phyloP scores from a whole-genome alignment of 2,797 vertebrate genomes.

The Triplophysa yarkandensis region DNA sequence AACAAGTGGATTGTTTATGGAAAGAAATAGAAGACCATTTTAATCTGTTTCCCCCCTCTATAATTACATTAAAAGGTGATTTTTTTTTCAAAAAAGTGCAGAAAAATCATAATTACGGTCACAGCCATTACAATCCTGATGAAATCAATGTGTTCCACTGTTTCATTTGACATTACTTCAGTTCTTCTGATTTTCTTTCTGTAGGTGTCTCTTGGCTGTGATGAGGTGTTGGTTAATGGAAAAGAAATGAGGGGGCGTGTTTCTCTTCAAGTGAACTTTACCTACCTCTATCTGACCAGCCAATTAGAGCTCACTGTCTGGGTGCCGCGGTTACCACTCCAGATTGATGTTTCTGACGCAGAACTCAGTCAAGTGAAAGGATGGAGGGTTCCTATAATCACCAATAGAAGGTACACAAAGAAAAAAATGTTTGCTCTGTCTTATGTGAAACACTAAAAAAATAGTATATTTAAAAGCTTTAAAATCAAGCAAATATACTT shows the following conservation, averaged over 20 bases:
- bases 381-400: conserved; percentile 90
- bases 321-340: conserved; percentile 90
- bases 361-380: conserved; percentile 97
- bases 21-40: not conserved
- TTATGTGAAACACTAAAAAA: too few relatives aligned
- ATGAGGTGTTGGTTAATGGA: conserved; percentile 90
- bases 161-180: not conserved
- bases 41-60: conserved; percentile 2
- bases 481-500: too few relatives aligned
- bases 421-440: too few relatives aligned
- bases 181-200: conserved; percentile 10
- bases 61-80: conserved; percentile 3
- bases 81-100: conserved; percentile 15
- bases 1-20: not conserved
- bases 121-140: conserved; percentile 15
- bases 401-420: conserved; percentile 91
- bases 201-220: conserved; percentile 87
- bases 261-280: conserved; percentile 89
- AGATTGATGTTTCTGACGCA: conserved; percentile 92
- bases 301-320: conserved; percentile 89
- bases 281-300: conserved; percentile 90
- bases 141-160: not conserved
- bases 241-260: conserved; percentile 92
- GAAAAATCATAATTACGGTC: conserved; percentile 6
- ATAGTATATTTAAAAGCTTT: too few relatives aligned